Evolutionary conservation across 2,888 invertebrate species (phyloP).

Genomic region (Diplazon laetatorius): DNA sequence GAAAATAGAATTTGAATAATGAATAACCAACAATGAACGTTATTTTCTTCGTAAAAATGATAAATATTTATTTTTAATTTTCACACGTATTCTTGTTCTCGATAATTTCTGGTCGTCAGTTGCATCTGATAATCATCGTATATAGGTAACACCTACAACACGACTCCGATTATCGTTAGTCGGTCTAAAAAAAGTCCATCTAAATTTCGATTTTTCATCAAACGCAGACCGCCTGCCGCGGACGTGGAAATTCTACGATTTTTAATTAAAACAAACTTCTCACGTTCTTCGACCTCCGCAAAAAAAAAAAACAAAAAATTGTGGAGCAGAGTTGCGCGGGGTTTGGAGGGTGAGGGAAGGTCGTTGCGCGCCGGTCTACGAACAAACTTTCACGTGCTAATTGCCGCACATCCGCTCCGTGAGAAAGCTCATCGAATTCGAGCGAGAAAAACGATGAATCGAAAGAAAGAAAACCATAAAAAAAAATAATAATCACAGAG

Average conservation of each 20-base stretch:
- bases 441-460: background rate
- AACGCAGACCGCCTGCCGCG: constrained; percentile 17
- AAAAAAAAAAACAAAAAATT: too few species aligned
- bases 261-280: constrained; percentile 47
- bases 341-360: too few species aligned
- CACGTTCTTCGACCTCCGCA: constrained; percentile 19
- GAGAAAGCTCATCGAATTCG: constrained; percentile 50
- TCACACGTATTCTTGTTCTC: too few species aligned
- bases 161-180: background rate
- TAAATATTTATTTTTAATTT: too few species aligned
- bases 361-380: background rate
- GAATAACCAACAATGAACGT: too few species aligned
- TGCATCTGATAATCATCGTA: too few species aligned
- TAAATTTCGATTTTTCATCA: background rate
- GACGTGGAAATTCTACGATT: constrained; percentile 27
- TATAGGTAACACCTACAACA: too few species aligned
- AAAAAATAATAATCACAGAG: constrained; percentile 21
- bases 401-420: constrained; percentile 37
- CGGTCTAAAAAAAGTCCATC: background rate
- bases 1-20: too few species aligned
- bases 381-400: constrained; percentile 35
- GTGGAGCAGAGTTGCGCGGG: too few species aligned
- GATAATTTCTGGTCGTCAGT: too few species aligned
- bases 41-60: too few species aligned
- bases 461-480: background rate